These are phyloP conservation scores for Atrichornis clamosus DNA, from an alignment of 2,113 vertebrate genomes.

Conservation along the genomic window DNA sequence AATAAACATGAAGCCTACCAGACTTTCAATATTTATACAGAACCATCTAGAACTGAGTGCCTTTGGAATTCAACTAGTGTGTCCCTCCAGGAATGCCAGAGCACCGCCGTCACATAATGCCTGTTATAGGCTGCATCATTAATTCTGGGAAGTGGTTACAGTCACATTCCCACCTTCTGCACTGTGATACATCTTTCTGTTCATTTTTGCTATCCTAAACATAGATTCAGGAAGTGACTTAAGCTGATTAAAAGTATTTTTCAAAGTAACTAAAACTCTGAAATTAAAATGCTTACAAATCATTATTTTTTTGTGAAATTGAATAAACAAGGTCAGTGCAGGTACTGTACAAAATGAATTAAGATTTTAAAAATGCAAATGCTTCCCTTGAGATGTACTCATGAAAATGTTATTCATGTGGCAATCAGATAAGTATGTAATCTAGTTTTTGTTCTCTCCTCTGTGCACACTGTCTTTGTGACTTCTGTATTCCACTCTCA, in stretches of 20 bases:
- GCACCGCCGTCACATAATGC: rapidly evolving
- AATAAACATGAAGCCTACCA: background rate
- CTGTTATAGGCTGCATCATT: background rate
- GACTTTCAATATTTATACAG: background rate
- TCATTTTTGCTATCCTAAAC: background rate
- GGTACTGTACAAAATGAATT: background rate
- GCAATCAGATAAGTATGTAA: background rate
- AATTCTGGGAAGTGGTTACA: background rate
- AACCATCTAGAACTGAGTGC: background rate
- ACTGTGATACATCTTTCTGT: background rate
- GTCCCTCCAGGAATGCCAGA: background rate
- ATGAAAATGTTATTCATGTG: background rate
- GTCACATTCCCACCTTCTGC: background rate
- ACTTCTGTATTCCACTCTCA: background rate
- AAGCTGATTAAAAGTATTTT: background rate
- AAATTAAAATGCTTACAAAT: background rate
- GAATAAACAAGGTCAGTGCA: background rate
- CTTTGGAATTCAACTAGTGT: background rate
- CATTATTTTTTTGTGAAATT: background rate
- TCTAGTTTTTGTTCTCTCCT: background rate
- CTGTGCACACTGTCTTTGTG: background rate
- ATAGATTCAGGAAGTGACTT: background rate
- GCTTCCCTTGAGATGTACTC: background rate
- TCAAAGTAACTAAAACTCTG: background rate
- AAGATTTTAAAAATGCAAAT: background rate